Percentiles rank a stretch among this genome's conserved stretches.
These are phyloP conservation scores for Cebus imitator DNA, from an alignment of 2,113 vertebrate species.

Conservation along the genomic window DNA sequence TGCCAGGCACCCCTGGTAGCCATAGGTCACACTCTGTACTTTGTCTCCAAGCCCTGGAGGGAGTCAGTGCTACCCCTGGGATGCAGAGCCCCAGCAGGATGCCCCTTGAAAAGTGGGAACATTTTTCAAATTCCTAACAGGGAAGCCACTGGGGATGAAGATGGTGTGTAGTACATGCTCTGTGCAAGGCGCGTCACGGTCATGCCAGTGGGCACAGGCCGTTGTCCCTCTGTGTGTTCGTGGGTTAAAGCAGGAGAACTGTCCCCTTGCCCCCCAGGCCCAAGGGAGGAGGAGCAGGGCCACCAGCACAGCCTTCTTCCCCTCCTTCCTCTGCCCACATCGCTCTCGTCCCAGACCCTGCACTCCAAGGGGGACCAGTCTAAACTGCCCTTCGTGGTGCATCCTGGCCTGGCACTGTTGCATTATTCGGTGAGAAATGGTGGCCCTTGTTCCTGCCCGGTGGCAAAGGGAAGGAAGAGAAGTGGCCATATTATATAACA, in stretches of 20 bases:
- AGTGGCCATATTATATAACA: neutral
- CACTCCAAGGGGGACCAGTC: fast-evolving
- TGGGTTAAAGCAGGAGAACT: too few relatives aligned
- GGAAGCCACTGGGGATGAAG: too few relatives aligned
- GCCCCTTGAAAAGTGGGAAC: neutral
- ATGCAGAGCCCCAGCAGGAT: neutral
- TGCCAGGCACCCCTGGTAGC: neutral
- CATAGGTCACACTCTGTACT: neutral
- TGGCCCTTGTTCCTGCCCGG: fast-evolving
- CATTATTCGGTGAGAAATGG: neutral
- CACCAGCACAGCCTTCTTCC: too few relatives aligned
- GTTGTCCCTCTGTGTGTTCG: fast-evolving
- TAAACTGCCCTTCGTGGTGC: neutral
- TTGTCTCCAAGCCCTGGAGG: too few relatives aligned
- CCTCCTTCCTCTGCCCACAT: too few relatives aligned
- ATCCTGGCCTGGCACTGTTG: fast-evolving
- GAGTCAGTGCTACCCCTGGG: fast-evolving
- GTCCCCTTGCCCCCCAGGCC: fast-evolving
- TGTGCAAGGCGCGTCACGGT: fast-evolving
- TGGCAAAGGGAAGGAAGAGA: neutral
- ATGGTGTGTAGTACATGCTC: fast-evolving
- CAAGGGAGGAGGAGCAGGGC: neutral
- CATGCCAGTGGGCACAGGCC: fast-evolving
- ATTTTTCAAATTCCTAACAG: neutral
- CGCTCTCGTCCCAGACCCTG: too few relatives aligned